Evolutionary conservation across 2,888 invertebrate genomes (phyloP).

Genomic region (Drosophila cyrtoloma): DNA sequence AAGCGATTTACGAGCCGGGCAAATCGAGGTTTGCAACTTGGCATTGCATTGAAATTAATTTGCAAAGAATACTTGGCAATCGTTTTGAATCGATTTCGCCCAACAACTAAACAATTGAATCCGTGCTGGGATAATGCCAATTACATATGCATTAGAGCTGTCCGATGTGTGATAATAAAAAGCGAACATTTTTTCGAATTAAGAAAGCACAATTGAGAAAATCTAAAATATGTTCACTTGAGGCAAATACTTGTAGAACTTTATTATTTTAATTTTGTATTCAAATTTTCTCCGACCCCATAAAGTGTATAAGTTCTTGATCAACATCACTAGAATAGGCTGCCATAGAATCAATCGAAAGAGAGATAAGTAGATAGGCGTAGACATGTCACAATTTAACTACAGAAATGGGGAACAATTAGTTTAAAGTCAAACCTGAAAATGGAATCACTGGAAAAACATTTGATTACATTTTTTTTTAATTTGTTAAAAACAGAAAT

Average conservation of each 20-base stretch:
- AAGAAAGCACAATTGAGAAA: background rate
- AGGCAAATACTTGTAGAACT: background rate
- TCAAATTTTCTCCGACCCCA: background rate
- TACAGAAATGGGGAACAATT: too few species aligned
- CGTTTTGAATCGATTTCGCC: conserved; percentile 29
- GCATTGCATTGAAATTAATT: conserved; percentile 64
- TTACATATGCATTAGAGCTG: background rate
- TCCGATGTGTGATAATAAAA: background rate
- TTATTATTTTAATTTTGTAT: background rate
- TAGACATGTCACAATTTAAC: background rate
- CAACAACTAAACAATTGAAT: conserved; percentile 38
- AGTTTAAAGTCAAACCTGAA: too few species aligned
- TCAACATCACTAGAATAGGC: background rate
- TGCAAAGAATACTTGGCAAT: conserved; percentile 62
- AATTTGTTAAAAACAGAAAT: background rate
- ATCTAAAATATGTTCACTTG: background rate
- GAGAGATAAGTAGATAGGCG: background rate
- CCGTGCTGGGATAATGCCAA: background rate
- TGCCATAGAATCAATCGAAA: background rate
- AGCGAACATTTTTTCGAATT: background rate
- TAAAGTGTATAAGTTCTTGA: background rate
- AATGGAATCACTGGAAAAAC: background rate
- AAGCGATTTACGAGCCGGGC: conserved; percentile 38
- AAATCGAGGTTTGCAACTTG: conserved; percentile 64
- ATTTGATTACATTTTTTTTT: background rate